Evolutionary conservation across 2,113 vertebrate genomes (phyloP).

Genomic region (Crotalus horridus): DNA sequence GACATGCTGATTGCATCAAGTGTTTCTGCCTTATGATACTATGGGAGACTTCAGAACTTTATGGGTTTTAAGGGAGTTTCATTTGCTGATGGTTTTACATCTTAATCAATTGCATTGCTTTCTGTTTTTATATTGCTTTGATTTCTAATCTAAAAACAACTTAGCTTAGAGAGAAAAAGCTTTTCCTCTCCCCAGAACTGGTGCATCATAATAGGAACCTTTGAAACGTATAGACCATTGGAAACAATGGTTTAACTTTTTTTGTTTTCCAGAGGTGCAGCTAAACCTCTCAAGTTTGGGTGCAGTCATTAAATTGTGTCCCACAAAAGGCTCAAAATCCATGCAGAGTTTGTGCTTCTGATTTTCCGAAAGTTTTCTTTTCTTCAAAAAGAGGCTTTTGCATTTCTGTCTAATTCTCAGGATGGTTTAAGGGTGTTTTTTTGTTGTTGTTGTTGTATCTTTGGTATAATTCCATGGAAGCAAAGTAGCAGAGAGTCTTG

Average conservation of each 20-base stretch:
- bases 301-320: not conserved
- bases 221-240: constrained; percentile 12
- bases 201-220: constrained; percentile 27
- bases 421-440: not conserved
- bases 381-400: not conserved
- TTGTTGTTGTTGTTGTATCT: not conserved
- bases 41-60: constrained; percentile 60
- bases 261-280: not conserved
- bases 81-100: constrained; percentile 64
- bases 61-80: constrained; percentile 60
- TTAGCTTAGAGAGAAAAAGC: constrained; percentile 32
- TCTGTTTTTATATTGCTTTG: constrained; percentile 20
- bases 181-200: constrained; percentile 39
- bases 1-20: constrained; percentile 77
- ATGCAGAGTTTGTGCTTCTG: not conserved
- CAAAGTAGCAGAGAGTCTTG: not conserved
- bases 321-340: not conserved
- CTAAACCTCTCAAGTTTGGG: rapidly evolving
- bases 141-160: constrained; percentile 57
- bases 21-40: constrained; percentile 69
- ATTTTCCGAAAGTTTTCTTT: not conserved
- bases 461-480: not conserved
- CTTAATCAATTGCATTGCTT: constrained; percentile 61
- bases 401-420: not conserved
- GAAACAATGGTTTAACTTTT: not conserved